A percentile compares a stretch with the other conserved stretches of the same genome.
Conservation (phyloP, 2,888 invertebrate species). For the Sinopyrophorus schimmeli region DNA sequence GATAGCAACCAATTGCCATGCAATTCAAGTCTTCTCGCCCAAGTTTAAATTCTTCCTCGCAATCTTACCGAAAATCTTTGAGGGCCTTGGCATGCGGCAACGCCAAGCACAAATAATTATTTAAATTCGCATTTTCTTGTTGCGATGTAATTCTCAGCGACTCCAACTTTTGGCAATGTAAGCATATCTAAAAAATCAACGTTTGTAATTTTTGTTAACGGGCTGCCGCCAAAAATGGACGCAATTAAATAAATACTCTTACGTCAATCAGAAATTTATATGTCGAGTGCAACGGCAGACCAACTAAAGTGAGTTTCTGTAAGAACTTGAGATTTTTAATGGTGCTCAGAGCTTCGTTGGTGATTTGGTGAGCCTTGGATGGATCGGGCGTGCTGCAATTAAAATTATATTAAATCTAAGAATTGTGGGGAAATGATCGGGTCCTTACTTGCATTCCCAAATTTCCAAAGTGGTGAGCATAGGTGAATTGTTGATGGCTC, state of each 20-base stretch:
- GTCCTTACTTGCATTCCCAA: constrained; percentile 17
- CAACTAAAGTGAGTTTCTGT: constrained; percentile 6
- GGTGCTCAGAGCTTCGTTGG: constrained; percentile 1
- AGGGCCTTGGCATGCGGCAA: background rate
- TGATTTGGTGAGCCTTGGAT: background rate
- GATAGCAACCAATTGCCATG: too few species aligned
- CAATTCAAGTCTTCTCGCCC: too few species aligned
- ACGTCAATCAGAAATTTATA: constrained; percentile 10
- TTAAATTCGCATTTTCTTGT: background rate
- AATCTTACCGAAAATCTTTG: constrained; percentile 7
- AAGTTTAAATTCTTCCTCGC: too few species aligned
- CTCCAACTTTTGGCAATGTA: background rate
- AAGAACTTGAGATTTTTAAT: constrained; percentile 7
- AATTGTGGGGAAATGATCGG: too few species aligned
- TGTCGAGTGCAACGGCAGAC: background rate
- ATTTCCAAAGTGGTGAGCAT: constrained; percentile 12
- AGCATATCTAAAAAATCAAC: constrained; percentile 9
- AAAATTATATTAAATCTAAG: background rate
- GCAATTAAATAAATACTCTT: constrained; percentile 3
- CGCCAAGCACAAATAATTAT: constrained; percentile 5
- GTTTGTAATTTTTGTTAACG: background rate
- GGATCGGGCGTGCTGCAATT: background rate
- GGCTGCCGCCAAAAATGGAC: background rate
- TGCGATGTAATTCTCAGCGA: constrained; percentile 6
- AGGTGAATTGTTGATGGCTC: constrained; percentile 7